These are phyloP conservation scores for Numida meleagris DNA, from an alignment of 2,113 vertebrate genomes.

Conservation along the genomic window DNA sequence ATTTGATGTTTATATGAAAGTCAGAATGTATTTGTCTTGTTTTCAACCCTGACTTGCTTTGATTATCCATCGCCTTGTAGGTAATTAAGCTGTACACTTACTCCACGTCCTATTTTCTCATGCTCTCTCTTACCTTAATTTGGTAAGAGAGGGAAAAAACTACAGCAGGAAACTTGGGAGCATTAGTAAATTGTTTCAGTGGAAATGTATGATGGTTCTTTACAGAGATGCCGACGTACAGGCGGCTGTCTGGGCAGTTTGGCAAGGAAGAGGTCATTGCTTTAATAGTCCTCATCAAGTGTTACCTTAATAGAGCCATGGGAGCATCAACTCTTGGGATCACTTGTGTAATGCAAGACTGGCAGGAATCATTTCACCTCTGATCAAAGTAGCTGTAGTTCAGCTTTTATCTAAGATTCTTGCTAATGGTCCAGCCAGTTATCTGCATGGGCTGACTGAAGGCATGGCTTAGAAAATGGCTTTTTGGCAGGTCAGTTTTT, in stretches of 20 bases:
- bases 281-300: not conserved
- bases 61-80: not conserved
- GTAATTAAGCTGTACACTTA: not conserved
- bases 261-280: not conserved
- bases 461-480: not conserved
- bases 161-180: not conserved
- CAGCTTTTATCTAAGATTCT: not conserved
- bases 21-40: not conserved
- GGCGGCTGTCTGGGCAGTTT: not conserved
- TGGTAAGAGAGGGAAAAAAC: not conserved
- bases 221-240: not conserved
- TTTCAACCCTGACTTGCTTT: conserved; percentile 2
- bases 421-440: not conserved
- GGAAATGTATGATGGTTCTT: not conserved
- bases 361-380: not conserved
- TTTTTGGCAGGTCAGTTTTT: not conserved
- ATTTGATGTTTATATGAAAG: not conserved
- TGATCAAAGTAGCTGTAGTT: not conserved
- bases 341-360: not conserved
- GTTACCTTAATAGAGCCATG: not conserved
- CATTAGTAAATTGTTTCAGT: not conserved
- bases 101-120: not conserved
- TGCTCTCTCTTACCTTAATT: not conserved
- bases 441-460: not conserved
- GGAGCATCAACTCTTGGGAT: not conserved